Conservation (phyloP, 2,888 invertebrate species). For the Polymixis flavicincta region DNA sequence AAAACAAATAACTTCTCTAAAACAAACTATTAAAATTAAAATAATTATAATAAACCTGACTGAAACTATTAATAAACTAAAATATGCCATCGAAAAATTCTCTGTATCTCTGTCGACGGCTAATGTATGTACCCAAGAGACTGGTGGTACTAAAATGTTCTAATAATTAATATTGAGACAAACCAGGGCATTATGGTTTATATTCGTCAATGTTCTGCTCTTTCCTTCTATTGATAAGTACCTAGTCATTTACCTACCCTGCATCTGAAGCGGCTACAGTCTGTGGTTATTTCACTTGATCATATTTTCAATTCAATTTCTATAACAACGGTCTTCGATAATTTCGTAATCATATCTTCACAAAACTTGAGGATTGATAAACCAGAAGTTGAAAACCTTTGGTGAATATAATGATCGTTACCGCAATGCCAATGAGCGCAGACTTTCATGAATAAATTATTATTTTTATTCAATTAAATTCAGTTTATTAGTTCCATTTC, state of each 20-base stretch:
- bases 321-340: neutral
- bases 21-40: no score
- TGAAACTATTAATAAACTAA: no score
- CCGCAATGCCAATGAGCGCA: slow-evolving; percentile 22
- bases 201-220: neutral
- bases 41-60: no score
- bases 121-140: no score
- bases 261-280: neutral
- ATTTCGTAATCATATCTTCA: neutral
- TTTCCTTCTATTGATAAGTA: neutral
- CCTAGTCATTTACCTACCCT: neutral
- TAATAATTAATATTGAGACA: neutral
- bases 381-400: slow-evolving; percentile 12
- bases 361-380: neutral
- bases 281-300: neutral
- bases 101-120: no score
- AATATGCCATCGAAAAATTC: no score
- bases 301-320: neutral
- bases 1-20: no score
- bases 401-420: slow-evolving; percentile 22
- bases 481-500: slow-evolving; percentile 53
- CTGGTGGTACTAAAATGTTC: no score
- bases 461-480: slow-evolving; percentile 52
- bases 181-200: neutral
- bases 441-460: slow-evolving; percentile 57